phyloP scores from a whole-genome alignment of 2,113 vertebrate species.

The Aldabrachelys gigantea region DNA sequence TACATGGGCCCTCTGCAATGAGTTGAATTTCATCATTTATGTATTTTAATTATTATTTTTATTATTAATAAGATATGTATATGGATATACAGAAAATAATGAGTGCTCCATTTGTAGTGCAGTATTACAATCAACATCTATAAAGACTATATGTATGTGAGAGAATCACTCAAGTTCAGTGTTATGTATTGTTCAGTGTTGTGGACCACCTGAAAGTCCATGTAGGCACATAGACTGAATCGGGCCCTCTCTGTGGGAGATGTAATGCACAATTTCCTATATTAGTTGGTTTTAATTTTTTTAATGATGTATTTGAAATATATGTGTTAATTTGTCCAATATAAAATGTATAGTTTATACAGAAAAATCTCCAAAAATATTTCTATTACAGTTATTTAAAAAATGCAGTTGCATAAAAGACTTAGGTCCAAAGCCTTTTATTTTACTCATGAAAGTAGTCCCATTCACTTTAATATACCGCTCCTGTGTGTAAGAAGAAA shows the following conservation, averaged over 20 bases:
- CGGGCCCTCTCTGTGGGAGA: not conserved
- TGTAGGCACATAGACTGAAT: not conserved
- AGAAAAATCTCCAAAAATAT: not conserved
- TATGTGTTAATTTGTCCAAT: not conserved
- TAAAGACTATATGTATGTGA: rapidly evolving
- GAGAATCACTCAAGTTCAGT: not conserved
- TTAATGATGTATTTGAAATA: not conserved
- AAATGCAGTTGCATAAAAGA: not conserved
- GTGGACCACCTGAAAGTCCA: not conserved
- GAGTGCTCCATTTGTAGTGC: rapidly evolving
- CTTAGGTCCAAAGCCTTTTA: not conserved
- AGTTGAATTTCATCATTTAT: not conserved
- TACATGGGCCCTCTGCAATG: rapidly evolving
- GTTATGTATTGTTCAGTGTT: not conserved
- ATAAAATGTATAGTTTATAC: not conserved
- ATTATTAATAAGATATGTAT: not conserved
- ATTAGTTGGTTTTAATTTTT: slow-evolving; percentile 9
- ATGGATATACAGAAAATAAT: rapidly evolving
- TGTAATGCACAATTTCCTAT: slow-evolving; percentile 27
- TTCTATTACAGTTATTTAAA: not conserved
- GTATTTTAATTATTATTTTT: not conserved
- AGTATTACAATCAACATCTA: not conserved
- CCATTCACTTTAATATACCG: not conserved
- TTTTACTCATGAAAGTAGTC: not conserved
- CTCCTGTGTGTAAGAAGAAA: slow-evolving; percentile 25